Conservation (phyloP, 1,140 invertebrate genomes). For the Bombus waltoni region DNA sequence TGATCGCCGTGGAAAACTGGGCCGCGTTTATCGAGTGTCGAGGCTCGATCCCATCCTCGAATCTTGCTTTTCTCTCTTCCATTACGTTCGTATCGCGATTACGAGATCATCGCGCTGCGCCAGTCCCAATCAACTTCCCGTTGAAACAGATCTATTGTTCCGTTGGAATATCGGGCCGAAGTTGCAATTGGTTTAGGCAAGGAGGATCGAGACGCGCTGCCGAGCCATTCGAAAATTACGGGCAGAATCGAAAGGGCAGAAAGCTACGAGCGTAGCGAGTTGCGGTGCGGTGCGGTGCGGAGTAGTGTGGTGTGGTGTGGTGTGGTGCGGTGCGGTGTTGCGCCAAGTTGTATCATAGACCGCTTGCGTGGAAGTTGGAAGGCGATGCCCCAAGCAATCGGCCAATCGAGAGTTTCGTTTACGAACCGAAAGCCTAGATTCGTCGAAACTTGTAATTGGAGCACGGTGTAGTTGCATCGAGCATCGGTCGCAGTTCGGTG, state of each 20-base stretch:
- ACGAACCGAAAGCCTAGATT: neutral
- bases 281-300: neutral
- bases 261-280: no score
- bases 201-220: neutral
- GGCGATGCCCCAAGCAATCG: neutral
- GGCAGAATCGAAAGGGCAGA: neutral
- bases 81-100: neutral
- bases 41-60: neutral
- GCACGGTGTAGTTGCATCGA: neutral
- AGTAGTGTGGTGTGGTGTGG: neutral
- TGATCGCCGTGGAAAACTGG: constrained; percentile 37
- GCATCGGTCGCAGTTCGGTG: neutral
- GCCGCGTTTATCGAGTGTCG: constrained; percentile 38
- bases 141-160: neutral
- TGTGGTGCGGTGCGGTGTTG: neutral
- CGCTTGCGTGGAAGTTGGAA: neutral
- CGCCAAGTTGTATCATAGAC: neutral
- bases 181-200: neutral
- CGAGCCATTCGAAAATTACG: neutral
- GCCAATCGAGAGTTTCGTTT: neutral
- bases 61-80: neutral
- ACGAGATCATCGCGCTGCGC: no score
- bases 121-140: neutral
- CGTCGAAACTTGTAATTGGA: neutral
- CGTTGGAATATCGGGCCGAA: neutral